Percentiles rank a stretch among this genome's conserved stretches.
Evolutionary conservation across 2,113 vertebrate genomes (phyloP).

Genomic region (Fukomys damarensis): DNA sequence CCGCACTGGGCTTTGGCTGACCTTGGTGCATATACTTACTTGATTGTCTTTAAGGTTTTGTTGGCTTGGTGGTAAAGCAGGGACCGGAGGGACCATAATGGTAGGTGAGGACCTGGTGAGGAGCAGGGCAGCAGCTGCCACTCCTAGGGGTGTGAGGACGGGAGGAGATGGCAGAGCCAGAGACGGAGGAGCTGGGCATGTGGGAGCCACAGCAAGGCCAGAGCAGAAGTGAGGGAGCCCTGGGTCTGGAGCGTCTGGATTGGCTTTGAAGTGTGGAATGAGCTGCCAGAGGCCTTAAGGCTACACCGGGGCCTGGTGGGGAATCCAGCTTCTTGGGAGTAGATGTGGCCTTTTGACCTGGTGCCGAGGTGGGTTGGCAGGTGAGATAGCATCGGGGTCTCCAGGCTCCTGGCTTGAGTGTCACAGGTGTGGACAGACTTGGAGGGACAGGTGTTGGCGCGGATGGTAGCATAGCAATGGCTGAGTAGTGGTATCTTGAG

Average conservation of each 20-base stretch:
- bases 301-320: no score
- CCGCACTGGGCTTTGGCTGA: fast-evolving
- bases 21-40: not conserved
- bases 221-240: not conserved
- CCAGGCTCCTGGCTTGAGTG: not conserved
- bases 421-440: not conserved
- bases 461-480: not conserved
- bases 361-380: not conserved
- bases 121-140: not conserved
- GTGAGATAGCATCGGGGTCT: not conserved
- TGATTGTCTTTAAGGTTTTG: not conserved
- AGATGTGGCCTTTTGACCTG: fast-evolving
- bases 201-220: not conserved
- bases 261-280: not conserved
- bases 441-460: no score
- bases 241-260: fast-evolving
- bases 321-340: not conserved
- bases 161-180: not conserved
- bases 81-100: not conserved
- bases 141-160: fast-evolving
- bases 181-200: fast-evolving
- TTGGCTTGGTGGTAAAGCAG: not conserved
- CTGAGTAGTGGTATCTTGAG: no score
- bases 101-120: not conserved
- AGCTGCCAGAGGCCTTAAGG: not conserved